A percentile compares a stretch with the other conserved stretches of the same genome.
Conservation (phyloP, 2,888 invertebrate species). For the Stegophylla sp. region DNA sequence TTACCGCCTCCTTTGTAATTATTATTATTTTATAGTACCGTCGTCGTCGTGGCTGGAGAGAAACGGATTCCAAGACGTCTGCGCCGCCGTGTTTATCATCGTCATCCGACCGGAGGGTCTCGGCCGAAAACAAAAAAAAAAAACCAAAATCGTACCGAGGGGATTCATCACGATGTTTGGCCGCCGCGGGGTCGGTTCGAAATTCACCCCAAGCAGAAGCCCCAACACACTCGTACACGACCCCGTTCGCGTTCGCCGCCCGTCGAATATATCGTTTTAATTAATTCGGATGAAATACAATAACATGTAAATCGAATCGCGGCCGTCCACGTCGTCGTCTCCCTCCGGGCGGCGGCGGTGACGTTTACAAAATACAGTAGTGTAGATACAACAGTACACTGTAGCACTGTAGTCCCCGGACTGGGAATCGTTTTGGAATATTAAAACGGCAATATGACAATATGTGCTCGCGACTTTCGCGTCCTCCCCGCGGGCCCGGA, state of each 20-base stretch:
- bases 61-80: slow-evolving; percentile 36
- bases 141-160: not conserved
- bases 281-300: slow-evolving; percentile 54
- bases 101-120: slow-evolving; percentile 21
- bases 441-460: slow-evolving; percentile 34
- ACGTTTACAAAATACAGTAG: too few relatives aligned
- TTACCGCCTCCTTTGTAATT: slow-evolving; percentile 50
- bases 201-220: slow-evolving; percentile 50
- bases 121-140: not conserved
- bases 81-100: slow-evolving; percentile 17
- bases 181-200: slow-evolving; percentile 45
- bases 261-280: slow-evolving; percentile 56
- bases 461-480: not conserved
- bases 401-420: not conserved
- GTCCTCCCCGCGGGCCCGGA: not conserved
- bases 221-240: not conserved
- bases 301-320: slow-evolving; percentile 56
- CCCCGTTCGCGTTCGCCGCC: not conserved
- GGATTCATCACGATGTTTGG: slow-evolving; percentile 24
- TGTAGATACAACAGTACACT: not conserved
- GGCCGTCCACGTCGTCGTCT: not conserved
- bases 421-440: slow-evolving; percentile 24
- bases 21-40: too few relatives aligned
- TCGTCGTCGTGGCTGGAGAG: slow-evolving; percentile 11
- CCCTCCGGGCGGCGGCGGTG: slow-evolving; percentile 8